Percentiles rank a stretch among this genome's conserved stretches.
phyloP scores from a whole-genome alignment of 2,113 vertebrate genomes.

The Pao palembangensis region DNA sequence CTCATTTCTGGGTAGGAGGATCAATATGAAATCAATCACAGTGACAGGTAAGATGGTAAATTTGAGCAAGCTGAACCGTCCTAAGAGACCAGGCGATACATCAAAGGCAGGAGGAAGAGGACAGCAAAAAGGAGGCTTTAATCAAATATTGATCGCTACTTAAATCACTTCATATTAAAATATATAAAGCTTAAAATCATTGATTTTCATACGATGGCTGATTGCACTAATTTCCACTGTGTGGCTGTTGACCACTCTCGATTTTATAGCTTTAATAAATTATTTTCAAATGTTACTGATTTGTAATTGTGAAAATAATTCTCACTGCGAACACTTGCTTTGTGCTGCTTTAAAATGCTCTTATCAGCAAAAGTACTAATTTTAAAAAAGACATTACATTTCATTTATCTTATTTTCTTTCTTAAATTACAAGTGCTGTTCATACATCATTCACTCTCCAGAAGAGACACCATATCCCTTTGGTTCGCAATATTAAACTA shows the following conservation, averaged over 20 bases:
- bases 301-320: too few relatives aligned
- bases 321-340: too few relatives aligned
- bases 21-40: constrained; percentile 74
- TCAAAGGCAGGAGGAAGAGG: constrained; percentile 55
- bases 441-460: too few relatives aligned
- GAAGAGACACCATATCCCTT: too few relatives aligned
- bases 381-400: neutral
- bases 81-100: constrained; percentile 59
- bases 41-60: constrained; percentile 70
- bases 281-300: neutral
- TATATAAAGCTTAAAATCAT: constrained; percentile 30
- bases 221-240: constrained; percentile 18
- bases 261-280: neutral
- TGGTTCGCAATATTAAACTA: too few relatives aligned
- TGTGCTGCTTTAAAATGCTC: too few relatives aligned
- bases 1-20: constrained; percentile 55
- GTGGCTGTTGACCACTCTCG: neutral
- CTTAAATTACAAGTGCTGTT: too few relatives aligned
- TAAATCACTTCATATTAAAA: constrained; percentile 59
- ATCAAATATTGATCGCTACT: constrained; percentile 68
- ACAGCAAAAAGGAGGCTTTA: constrained; percentile 60
- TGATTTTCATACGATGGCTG: constrained; percentile 9
- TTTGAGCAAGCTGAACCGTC: constrained; percentile 64
- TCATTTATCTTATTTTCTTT: too few relatives aligned
- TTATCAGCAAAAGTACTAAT: neutral